These are phyloP conservation scores for Heterodera filipjevi DNA, from an alignment of 2,888 invertebrate genomes.

Conservation along the genomic window DNA sequence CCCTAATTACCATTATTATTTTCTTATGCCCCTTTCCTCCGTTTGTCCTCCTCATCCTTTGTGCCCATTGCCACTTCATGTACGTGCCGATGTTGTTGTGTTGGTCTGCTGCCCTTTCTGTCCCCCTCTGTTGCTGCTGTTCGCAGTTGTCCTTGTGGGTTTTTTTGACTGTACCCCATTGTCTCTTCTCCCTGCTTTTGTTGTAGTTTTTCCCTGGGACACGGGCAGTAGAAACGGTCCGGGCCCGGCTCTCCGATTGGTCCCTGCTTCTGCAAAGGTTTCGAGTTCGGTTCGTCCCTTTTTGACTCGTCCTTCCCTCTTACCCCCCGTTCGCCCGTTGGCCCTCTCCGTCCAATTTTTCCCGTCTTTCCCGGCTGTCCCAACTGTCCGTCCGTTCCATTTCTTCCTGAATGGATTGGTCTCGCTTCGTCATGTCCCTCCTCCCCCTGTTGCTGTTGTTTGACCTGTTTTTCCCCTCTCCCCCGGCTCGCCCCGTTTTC, in stretches of 20 bases:
- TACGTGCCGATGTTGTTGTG: not conserved
- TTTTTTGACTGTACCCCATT: conserved; percentile 17
- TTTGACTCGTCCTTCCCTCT: not conserved
- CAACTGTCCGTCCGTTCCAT: not conserved
- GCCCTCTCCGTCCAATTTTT: not conserved
- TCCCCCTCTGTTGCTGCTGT: not conserved
- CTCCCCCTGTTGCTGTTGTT: too few relatives aligned
- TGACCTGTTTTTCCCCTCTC: not conserved
- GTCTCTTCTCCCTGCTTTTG: not conserved
- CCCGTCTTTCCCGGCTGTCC: not conserved
- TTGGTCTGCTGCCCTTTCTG: not conserved
- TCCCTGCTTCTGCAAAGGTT: not conserved
- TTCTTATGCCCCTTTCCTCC: not conserved
- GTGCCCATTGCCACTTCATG: not conserved
- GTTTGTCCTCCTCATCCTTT: not conserved
- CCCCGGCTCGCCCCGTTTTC: not conserved
- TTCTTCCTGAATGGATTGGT: not conserved
- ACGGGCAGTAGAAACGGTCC: conserved; percentile 24
- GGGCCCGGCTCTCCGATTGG: not conserved
- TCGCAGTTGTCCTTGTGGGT: not conserved
- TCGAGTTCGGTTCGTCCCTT: not conserved
- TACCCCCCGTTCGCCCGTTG: not conserved
- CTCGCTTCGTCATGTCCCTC: not conserved
- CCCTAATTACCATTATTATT: not conserved
- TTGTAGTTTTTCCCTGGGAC: not conserved